Conservation (phyloP, 1,140 invertebrate species). For the Aradophagus sp. region DNA sequence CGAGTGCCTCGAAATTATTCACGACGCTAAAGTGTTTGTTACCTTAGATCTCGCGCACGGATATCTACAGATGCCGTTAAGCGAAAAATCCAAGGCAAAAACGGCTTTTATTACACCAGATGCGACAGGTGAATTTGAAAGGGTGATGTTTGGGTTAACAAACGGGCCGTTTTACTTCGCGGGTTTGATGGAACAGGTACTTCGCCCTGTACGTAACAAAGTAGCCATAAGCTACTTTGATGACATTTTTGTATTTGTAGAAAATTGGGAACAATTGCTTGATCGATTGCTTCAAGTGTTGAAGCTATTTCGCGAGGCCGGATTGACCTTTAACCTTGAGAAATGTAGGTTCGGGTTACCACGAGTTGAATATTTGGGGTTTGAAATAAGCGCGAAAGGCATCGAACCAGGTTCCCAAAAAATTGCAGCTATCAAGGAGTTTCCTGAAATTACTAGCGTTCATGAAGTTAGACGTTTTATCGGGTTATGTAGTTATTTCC, state of each 20-base stretch:
- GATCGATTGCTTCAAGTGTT: slow-evolving; percentile 1
- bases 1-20: slow-evolving; percentile 14
- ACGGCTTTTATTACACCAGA: slow-evolving; percentile 18
- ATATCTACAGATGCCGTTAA: slow-evolving; percentile 15
- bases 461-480: slow-evolving; percentile 60
- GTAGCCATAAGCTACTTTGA: slow-evolving; percentile 26
- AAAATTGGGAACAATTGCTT: slow-evolving; percentile 5
- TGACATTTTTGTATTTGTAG: slow-evolving; percentile 41
- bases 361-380: slow-evolving; percentile 7
- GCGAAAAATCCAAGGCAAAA: slow-evolving; percentile 2
- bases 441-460: slow-evolving; percentile 49
- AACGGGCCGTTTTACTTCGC: slow-evolving; percentile 19
- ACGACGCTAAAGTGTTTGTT: slow-evolving; percentile 8
- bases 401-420: slow-evolving; percentile 44
- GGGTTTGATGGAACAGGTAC: slow-evolving; percentile 11
- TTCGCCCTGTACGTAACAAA: slow-evolving; percentile 2
- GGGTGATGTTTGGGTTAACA: slow-evolving; percentile 13
- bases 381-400: slow-evolving; percentile 1
- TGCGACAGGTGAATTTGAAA: slow-evolving; percentile 5
- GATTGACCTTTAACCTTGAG: slow-evolving; percentile 8
- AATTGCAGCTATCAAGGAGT: slow-evolving; percentile 51
- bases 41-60: slow-evolving; percentile 13
- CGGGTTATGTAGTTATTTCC: slow-evolving; percentile 60
- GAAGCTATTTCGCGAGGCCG: background rate
- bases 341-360: slow-evolving; percentile 8